A percentile compares a stretch with the other conserved stretches of the same genome.
Evolutionary conservation across 2,888 invertebrate genomes (phyloP).

Genomic region (Cryptus armator): DNA sequence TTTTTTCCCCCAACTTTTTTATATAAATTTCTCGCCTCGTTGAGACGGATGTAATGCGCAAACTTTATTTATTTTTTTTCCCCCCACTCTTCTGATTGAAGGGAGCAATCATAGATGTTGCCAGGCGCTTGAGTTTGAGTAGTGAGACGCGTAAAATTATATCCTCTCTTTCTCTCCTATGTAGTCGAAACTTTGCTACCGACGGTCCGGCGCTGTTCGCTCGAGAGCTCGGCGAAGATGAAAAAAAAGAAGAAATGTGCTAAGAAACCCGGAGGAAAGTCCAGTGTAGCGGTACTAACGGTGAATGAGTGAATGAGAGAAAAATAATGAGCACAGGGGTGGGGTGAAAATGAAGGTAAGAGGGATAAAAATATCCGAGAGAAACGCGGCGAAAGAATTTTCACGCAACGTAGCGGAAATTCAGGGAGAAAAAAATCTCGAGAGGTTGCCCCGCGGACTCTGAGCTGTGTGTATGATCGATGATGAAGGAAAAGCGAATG

Average conservation of each 20-base stretch:
- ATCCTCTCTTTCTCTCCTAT: slow-evolving; percentile 24
- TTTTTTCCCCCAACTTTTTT: slow-evolving; percentile 55
- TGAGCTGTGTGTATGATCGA: slow-evolving; percentile 51
- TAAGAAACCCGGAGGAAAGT: slow-evolving; percentile 21
- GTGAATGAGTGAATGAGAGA: slow-evolving; percentile 47
- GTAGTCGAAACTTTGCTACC: slow-evolving; percentile 57
- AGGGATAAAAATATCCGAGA: slow-evolving; percentile 29
- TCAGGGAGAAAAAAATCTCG: neutral
- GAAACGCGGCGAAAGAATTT: slow-evolving; percentile 10
- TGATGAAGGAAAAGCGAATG: slow-evolving; percentile 33
- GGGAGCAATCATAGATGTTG: slow-evolving; percentile 58
- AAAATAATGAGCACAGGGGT: slow-evolving; percentile 56
- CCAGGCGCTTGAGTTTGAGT: slow-evolving; percentile 42
- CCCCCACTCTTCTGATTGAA: slow-evolving; percentile 53
- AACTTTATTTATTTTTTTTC: slow-evolving; percentile 65
- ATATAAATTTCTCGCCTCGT: slow-evolving; percentile 70
- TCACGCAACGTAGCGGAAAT: neutral
- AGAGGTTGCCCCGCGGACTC: slow-evolving; percentile 7
- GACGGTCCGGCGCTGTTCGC: slow-evolving; percentile 39
- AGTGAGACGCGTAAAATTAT: slow-evolving; percentile 60
- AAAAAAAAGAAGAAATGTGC: slow-evolving; percentile 1
- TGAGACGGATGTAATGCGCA: slow-evolving; percentile 68
- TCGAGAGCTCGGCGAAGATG: slow-evolving; percentile 17
- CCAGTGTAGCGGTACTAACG: slow-evolving; percentile 26
- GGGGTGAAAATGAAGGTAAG: slow-evolving; percentile 27